phyloP scores from a whole-genome alignment of 2,113 vertebrate genomes.

The Mus musculus region GRCm39 chr4:40010001-40010500 shows the following conservation, averaged over 20 bases:
- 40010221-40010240: constrained; percentile 19
- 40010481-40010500: constrained; percentile 69
- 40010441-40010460: constrained; percentile 77
- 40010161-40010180: constrained; percentile 12
- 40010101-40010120: constrained; percentile 46
- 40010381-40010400: not conserved
- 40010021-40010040: not conserved
- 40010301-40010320: constrained; percentile 54
- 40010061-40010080: constrained; percentile 29
- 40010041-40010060: constrained; percentile 57
- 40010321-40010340: not conserved
- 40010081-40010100: constrained; percentile 23
- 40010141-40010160: not conserved
- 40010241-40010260: not conserved
- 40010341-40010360: not conserved
- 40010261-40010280: constrained; percentile 19
- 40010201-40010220: constrained; percentile 44
- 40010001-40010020: constrained; percentile 13
- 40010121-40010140: not conserved
- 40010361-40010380: not conserved
- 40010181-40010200: constrained; percentile 47
- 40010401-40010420: constrained; percentile 53
- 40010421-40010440: constrained; percentile 77
- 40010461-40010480: constrained; percentile 80
- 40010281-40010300: constrained; percentile 20